phyloP scores from a whole-genome alignment of 2,797 vertebrate genomes.

The Clangula hyemalis region DNA sequence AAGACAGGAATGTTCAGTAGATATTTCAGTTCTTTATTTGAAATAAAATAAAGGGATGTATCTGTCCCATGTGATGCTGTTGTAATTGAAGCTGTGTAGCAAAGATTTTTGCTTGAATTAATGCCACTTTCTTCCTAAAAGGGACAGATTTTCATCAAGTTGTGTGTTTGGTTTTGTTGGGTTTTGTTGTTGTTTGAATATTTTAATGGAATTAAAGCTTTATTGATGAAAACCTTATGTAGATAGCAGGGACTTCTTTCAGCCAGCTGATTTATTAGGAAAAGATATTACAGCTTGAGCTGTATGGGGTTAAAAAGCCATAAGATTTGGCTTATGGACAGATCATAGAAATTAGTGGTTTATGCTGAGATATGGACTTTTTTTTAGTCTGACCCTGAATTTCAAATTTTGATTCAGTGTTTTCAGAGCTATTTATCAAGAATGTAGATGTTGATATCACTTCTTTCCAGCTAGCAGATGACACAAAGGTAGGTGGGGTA shows the following conservation, averaged over 20 bases:
- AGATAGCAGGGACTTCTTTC: background rate
- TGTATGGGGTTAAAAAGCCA: background rate
- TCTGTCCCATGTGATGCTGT: background rate
- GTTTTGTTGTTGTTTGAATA: background rate
- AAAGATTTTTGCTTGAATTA: slow-evolving; percentile 5
- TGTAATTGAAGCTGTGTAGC: background rate
- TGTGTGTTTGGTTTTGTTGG: background rate
- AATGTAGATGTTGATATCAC: background rate
- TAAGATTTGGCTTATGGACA: background rate
- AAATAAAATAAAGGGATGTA: background rate
- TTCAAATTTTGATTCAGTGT: background rate
- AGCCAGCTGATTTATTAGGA: background rate
- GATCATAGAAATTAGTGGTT: background rate
- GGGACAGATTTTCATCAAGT: background rate
- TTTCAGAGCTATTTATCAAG: background rate
- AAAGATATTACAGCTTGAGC: background rate
- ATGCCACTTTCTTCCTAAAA: background rate
- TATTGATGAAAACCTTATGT: background rate
- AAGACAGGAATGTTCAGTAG: background rate
- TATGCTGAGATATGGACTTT: background rate
- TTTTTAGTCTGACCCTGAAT: background rate
- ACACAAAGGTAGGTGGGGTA: background rate
- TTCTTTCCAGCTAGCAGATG: background rate
- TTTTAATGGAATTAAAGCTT: slow-evolving; percentile 18
- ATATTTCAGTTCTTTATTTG: slow-evolving; percentile 21